Conservation (phyloP, 2,888 invertebrate species). For the Elysia crispata region DNA sequence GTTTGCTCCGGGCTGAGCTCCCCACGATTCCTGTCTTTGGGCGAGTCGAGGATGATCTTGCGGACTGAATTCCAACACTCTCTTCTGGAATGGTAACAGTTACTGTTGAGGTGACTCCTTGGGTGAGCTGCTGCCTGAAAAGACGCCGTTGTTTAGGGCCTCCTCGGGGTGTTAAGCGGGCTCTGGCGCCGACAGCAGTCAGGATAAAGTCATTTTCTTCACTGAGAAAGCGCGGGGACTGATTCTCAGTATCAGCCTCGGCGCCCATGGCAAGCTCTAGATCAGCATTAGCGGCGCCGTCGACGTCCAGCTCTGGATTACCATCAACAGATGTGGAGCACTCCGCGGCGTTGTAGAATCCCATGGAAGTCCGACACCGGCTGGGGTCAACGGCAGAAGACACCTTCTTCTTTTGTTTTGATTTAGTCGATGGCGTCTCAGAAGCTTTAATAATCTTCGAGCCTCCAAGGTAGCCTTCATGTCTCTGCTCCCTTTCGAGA, state of each 20-base stretch:
- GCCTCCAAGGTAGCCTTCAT: constrained; percentile 39
- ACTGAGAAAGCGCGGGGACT: no score
- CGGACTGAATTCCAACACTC: constrained; percentile 17
- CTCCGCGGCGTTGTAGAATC: constrained; percentile 59
- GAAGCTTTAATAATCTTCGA: not conserved
- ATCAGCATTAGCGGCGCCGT: constrained; percentile 21
- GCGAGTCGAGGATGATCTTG: constrained; percentile 27
- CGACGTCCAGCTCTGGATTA: not conserved
- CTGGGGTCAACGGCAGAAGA: constrained; percentile 43
- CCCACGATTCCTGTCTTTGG: constrained; percentile 41
- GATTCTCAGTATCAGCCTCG: no score
- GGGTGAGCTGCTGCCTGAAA: no score
- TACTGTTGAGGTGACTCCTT: not conserved
- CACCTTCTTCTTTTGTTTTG: not conserved
- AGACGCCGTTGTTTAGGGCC: no score
- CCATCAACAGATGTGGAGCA: constrained; percentile 21
- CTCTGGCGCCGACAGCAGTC: no score
- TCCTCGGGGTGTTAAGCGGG: no score
- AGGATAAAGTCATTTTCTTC: no score
- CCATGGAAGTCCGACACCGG: constrained; percentile 62
- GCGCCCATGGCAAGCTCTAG: no score
- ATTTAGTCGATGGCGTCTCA: not conserved
- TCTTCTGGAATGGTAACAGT: constrained; percentile 14
- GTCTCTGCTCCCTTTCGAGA: not conserved
- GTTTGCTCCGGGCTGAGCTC: constrained; percentile 33